phyloP scores from a whole-genome alignment of 2,888 invertebrate genomes.

The Chymomyza caudatula region DNA sequence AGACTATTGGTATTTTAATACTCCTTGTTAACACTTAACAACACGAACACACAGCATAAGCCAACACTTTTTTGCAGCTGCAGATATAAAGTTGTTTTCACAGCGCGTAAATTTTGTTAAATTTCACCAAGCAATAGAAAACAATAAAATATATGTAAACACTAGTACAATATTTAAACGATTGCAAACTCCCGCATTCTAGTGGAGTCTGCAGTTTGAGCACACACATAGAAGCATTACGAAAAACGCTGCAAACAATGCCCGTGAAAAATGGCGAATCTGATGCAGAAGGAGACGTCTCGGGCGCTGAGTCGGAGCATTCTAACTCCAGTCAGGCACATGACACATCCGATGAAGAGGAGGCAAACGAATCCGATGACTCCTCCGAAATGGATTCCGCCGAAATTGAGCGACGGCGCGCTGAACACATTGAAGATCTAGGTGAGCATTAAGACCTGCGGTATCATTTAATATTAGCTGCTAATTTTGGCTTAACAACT shows the following conservation, averaged over 20 bases:
- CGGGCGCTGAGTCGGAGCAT: constrained; percentile 84
- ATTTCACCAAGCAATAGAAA: background rate
- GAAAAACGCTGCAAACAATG: constrained; percentile 76
- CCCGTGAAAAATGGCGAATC: constrained; percentile 84
- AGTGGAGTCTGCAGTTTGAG: background rate
- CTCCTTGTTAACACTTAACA: background rate
- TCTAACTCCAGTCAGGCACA: constrained; percentile 84
- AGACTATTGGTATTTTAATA: background rate
- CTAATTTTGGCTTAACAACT: constrained; percentile 9
- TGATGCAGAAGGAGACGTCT: constrained; percentile 82
- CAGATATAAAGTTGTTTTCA: constrained; percentile 34
- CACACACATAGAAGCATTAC: background rate
- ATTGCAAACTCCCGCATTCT: background rate
- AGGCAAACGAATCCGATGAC: constrained; percentile 89
- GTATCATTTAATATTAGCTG: background rate
- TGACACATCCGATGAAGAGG: constrained; percentile 82
- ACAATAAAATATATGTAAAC: background rate
- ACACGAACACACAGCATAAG: constrained; percentile 22
- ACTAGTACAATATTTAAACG: background rate
- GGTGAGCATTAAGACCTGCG: constrained; percentile 72
- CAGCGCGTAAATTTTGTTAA: constrained; percentile 2
- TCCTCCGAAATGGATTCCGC: constrained; percentile 95
- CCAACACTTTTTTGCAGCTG: constrained; percentile 48
- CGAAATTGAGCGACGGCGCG: constrained; percentile 90
- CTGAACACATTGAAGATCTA: constrained; percentile 91